Percentiles rank a stretch among this genome's conserved stretches.
phyloP scores from a whole-genome alignment of 1,140 invertebrate genomes.

The Trichoplusia ni region DNA sequence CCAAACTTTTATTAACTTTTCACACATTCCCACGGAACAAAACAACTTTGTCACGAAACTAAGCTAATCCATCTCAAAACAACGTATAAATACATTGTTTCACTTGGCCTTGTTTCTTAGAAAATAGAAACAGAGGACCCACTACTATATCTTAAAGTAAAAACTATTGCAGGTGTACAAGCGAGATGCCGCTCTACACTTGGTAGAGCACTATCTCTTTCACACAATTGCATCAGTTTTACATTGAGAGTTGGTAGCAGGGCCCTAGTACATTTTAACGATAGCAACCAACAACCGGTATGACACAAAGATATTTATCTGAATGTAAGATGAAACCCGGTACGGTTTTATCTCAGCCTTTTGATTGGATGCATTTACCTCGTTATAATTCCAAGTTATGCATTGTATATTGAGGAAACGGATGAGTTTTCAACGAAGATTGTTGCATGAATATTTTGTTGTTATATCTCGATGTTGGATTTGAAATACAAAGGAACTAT shows the following conservation, averaged over 20 bases:
- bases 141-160: no score
- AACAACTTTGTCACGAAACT: background rate
- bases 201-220: no score
- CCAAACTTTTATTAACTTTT: no score
- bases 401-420: background rate
- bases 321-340: background rate
- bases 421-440: background rate
- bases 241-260: no score
- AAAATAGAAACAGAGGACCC: no score
- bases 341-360: background rate
- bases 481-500: no score
- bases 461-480: no score
- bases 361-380: constrained; percentile 25
- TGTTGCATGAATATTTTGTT: constrained; percentile 19
- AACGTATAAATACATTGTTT: background rate
- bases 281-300: constrained; percentile 4
- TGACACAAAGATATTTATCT: constrained; percentile 23
- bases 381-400: constrained; percentile 16
- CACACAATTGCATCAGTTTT: no score
- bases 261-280: constrained; percentile 18
- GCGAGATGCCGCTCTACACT: no score
- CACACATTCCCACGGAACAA: background rate
- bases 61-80: background rate
- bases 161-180: no score
- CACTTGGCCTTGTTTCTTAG: background rate